Base-by-base conservation (phyloP, 2,797 vertebrate species). In the Tenualosa thibaudeaui region DNA sequence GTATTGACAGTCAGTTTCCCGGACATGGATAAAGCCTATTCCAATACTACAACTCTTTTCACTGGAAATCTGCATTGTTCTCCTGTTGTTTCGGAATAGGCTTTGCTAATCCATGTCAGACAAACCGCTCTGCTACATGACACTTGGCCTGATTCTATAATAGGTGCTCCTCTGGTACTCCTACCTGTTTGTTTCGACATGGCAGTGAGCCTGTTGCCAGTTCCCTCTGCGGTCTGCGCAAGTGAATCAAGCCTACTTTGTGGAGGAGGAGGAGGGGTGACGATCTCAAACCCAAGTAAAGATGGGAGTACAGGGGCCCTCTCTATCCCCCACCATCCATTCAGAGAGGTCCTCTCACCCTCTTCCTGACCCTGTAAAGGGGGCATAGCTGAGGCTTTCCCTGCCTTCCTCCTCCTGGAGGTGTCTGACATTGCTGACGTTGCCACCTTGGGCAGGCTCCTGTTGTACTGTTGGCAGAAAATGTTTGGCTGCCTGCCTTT, bases 171-270 rank as follows among this genome's bases (percentile, higher is more conserved):
- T 43, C 5, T 22, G 5, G 19, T 3, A 19, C 5, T 78, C 37
- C 40, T 88, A 93, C 92, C 93, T 90, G 81, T 85, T 19, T 82
- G 17, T 53, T 51, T 60, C 4, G 37, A 81, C 65, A 81, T 62
- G 24, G 37, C 17, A 43, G 40, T 22, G 37, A 17, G 19, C 37
- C 71, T 46, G 71, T 22, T 46, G 17, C 13, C 68, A 5, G 17
- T 37, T 26, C 37, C 68, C 37, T 71, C 37, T 19, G 10, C 12
- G 37, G 68, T 40, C 68, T 68, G 62, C 26, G 4, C 26, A 46
- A 46, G 15, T 8, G 17, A n/a, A 43, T 15, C 4, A 46, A 46
- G 71, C 15, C 26, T 78, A 46, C 7, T 78, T 17, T 46, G 40
- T 22, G 43, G 71, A 78, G 43, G 81, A 9, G 43, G 71, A 78